Percentiles rank a stretch among this genome's conserved stretches.
phyloP scores from a whole-genome alignment of 2,888 invertebrate genomes.

The Pristionchus fissidentatus region DNA sequence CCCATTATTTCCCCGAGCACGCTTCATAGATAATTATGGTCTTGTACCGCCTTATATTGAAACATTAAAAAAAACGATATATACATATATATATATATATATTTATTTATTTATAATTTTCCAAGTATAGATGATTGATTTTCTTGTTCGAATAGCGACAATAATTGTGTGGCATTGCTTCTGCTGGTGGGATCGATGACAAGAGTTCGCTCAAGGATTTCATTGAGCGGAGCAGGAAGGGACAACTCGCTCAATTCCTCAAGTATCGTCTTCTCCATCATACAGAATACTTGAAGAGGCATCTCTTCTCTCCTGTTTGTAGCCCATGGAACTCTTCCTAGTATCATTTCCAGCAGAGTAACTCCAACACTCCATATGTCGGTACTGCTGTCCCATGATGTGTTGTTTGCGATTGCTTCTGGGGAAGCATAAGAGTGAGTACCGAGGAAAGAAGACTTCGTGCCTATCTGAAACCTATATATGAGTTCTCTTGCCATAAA shows the following conservation, averaged over 20 bases:
- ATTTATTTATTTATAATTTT: background rate
- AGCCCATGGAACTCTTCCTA: constrained; percentile 30
- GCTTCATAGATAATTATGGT: background rate
- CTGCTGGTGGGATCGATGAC: background rate
- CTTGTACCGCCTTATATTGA: background rate
- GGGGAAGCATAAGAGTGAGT: background rate
- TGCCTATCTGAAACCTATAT: too few relatives aligned
- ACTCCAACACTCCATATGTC: constrained; percentile 72
- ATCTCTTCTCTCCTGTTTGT: background rate
- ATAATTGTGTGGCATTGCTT: background rate
- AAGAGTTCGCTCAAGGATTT: background rate
- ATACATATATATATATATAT: background rate
- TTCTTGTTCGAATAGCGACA: background rate
- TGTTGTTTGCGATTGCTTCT: background rate
- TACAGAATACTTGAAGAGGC: constrained; percentile 41
- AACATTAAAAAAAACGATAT: too few relatives aligned
- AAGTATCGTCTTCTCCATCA: constrained; percentile 58
- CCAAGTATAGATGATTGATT: too few relatives aligned
- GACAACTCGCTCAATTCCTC: background rate
- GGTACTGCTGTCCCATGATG: background rate
- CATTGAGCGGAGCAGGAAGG: background rate
- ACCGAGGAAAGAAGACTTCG: too few relatives aligned
- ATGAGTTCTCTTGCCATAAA: too few relatives aligned
- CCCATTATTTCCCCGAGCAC: background rate
- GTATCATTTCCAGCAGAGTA: constrained; percentile 63